Base-by-base conservation (phyloP, 1,140 invertebrate genomes). In the Cylas formicarius region DNA sequence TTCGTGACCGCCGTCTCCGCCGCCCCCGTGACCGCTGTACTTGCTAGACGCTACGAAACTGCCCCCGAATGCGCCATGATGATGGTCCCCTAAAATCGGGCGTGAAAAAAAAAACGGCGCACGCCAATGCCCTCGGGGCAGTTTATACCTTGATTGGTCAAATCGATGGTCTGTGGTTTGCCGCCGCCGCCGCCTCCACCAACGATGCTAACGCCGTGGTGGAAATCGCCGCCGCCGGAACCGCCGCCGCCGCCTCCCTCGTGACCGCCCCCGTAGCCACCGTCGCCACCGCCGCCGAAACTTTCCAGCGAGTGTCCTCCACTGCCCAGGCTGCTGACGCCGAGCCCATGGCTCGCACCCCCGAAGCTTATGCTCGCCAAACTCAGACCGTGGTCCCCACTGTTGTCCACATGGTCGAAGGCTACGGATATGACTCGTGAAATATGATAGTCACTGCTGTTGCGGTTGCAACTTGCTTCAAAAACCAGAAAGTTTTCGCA, bases 21-120 rank as follows among this genome's bases (percentile, higher is more conserved):
- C 43, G 13, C 48, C 36, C 4, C 47, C 51, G 27, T 50, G 44
- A n/a, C 55, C 55, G n/a, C 48, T 50, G 27, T 57, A 57, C 43
- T 57, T 57, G 21, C 45, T 43, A 7, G 55, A 57, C 14, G 55
- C 52, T 7, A 57, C 55, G 40, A 57, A 57, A 24, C 52, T 57
- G 19, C 55, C 55, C 21, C 55, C 55, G 35, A 55, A 57, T 9
- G 50, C 33, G 28, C 55, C 55, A 19, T 53, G 37, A 26, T 57
- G 55, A 8, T 44, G 41, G 11, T 44, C 28, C 29, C 28, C 40
- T 20, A 41, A 47, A 35, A 29, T 19, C n/a, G 5, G 43, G 29
- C n/a, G 6, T 34, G 9, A 2, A 13, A 40, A 43, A 4, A 10
- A 34, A 3, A 13, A 19, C 6, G 13, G n/a, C 3, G 9, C 9